Percentiles rank a stretch among this genome's conserved stretches.
Evolutionary conservation across 2,113 vertebrate genomes (phyloP).

Genomic region (Centrocercus urophasianus): DNA sequence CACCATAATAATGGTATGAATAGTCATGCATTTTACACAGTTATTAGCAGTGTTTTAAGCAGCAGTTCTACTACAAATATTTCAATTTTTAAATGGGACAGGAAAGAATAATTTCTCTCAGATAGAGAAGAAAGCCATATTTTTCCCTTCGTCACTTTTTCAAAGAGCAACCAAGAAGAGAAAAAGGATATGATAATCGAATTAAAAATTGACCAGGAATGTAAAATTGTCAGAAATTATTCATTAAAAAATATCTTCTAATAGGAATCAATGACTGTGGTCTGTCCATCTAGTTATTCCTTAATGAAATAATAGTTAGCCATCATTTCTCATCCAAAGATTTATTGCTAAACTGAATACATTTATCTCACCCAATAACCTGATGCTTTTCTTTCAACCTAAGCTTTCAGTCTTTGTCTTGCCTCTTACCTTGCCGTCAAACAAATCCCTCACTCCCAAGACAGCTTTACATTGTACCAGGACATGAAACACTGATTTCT

Average conservation of each 20-base stretch:
- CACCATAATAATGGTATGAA: background rate
- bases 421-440: background rate
- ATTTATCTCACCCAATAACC: background rate
- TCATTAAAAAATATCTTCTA: background rate
- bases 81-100: background rate
- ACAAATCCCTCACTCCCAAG: background rate
- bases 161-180: background rate
- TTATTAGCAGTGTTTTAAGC: background rate
- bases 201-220: background rate
- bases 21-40: background rate
- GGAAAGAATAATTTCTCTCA: background rate
- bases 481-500: background rate
- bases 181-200: background rate
- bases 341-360: background rate
- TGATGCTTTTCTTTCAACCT: background rate
- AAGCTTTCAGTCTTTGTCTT: background rate
- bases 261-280: background rate
- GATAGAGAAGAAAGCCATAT: background rate
- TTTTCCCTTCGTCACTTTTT: background rate
- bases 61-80: background rate
- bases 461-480: background rate
- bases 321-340: background rate
- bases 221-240: background rate
- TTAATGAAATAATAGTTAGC: background rate
- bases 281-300: background rate